Evolutionary conservation across 2,888 invertebrate genomes (phyloP), one percentile per base, ranked within the genome.

Genomic region (Agriopis marginaria): DNA sequence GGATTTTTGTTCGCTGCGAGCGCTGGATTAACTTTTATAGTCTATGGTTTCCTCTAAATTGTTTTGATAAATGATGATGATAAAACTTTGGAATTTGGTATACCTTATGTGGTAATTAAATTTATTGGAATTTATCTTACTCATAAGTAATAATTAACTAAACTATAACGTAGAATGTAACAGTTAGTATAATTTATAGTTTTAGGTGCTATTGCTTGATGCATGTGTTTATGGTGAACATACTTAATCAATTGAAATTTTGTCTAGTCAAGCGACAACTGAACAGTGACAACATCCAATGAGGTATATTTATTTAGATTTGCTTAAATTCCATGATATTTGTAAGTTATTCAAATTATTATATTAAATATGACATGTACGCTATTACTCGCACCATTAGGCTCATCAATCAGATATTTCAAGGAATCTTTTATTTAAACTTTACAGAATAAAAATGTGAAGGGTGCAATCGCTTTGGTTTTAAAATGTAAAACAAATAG

Each of bases 161-260:
- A 32, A 32, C 32, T 32, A 32, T 60, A 51, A 56, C 50, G 49
- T 71, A 78, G 77, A 77, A 78, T 77, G 65, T 77, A 79, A 75
- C 73, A 66, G 71, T 77, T 77, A 75, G 69, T 75, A 72, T 73
- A 73, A 70, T 66, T 74, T 72, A 71, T 79, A 82, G 73, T 68
- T 78, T 79, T 81, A 82, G 75, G 75, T 76, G 75, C 75, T 76
- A 74, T 71, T 70, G 76, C 73, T 73, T 72, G 68, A 71, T 54
- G 69, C 68, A 72, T 69, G 63, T 66, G 68, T 75, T 61, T 69
- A 72, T 73, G 72, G 71, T 73, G 62, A 69, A 75, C 68, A 72
- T 71, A 66, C 69, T 68, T 70, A 71, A 72, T 74, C 74, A 58
- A 72, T 72, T 71, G 67, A 74, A 70, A 72, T 74, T 64, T 66